A percentile compares a stretch with the other conserved stretches of the same genome.
phyloP scores from a whole-genome alignment of 2,888 invertebrate species.

The Catocala sponsa region DNA sequence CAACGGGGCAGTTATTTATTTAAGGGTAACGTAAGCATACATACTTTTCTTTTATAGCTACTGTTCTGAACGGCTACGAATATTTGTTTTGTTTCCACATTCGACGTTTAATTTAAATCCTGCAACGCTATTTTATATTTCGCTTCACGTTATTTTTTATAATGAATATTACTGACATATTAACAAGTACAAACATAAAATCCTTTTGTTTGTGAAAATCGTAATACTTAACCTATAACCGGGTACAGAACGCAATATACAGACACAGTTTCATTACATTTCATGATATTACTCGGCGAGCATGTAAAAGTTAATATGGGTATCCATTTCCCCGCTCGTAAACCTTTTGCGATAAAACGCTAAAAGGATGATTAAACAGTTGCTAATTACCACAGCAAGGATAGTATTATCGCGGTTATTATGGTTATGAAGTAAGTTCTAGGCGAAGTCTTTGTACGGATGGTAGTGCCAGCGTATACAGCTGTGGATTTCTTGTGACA shows the following conservation, averaged over 20 bases:
- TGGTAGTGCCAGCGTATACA: no score
- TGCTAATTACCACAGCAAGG: slow-evolving; percentile 48
- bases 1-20: no score
- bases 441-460: neutral
- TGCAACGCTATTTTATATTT: no score
- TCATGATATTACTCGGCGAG: slow-evolving; percentile 23
- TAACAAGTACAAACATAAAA: neutral
- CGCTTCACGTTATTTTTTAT: neutral
- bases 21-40: no score
- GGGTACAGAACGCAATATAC: slow-evolving; percentile 2
- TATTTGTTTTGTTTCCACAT: no score
- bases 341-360: slow-evolving; percentile 46
- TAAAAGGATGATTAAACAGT: slow-evolving; percentile 53
- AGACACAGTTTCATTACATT: slow-evolving; percentile 18
- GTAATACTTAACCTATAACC: neutral
- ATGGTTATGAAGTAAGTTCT: neutral
- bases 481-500: no score
- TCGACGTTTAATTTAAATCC: no score
- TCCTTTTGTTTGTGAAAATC: neutral
- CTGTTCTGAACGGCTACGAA: no score
- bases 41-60: no score
- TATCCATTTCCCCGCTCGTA: slow-evolving; percentile 45
- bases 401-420: slow-evolving; percentile 23
- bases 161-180: neutral
- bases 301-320: slow-evolving; percentile 40